Percentiles rank a stretch among this genome's conserved stretches.
Conservation (phyloP, 2,888 invertebrate genomes). For the Pterostichus niger region DNA sequence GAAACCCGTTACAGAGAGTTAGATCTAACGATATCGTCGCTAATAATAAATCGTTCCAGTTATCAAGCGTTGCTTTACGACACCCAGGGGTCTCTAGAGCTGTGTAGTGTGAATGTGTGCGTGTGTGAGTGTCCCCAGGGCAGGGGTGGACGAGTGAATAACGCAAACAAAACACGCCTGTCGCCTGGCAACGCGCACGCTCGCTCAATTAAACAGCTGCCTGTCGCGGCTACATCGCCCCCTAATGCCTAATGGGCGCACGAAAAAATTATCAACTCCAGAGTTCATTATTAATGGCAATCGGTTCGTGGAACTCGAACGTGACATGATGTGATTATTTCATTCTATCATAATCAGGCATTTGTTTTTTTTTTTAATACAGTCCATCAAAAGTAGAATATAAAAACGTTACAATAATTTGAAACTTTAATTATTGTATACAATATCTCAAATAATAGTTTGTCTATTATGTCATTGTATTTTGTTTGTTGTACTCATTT, state of each 20-base stretch:
- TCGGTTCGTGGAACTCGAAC: neutral
- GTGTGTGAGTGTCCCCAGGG: conserved; percentile 69
- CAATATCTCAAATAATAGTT: no score
- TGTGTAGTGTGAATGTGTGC: neutral
- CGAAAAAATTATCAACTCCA: conserved; percentile 58
- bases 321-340: conserved; percentile 12
- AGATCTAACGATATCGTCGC: conserved; percentile 61
- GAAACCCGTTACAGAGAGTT: conserved; percentile 49
- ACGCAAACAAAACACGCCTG: conserved; percentile 65
- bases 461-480: no score
- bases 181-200: conserved; percentile 58
- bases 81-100: conserved; percentile 38
- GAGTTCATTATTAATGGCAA: conserved; percentile 40
- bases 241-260: conserved; percentile 53
- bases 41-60: conserved; percentile 64
- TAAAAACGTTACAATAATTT: no score
- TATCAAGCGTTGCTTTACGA: conserved; percentile 54
- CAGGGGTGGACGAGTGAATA: conserved; percentile 69
- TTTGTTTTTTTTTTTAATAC: no score
- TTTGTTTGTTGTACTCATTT: no score
- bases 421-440: no score
- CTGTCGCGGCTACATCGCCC: conserved; percentile 41
- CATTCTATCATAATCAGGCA: no score
- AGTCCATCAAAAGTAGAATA: no score
- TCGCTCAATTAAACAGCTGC: conserved; percentile 66